Conservation (phyloP, 2,113 vertebrate species). For the Gorsachius goisagi region DNA sequence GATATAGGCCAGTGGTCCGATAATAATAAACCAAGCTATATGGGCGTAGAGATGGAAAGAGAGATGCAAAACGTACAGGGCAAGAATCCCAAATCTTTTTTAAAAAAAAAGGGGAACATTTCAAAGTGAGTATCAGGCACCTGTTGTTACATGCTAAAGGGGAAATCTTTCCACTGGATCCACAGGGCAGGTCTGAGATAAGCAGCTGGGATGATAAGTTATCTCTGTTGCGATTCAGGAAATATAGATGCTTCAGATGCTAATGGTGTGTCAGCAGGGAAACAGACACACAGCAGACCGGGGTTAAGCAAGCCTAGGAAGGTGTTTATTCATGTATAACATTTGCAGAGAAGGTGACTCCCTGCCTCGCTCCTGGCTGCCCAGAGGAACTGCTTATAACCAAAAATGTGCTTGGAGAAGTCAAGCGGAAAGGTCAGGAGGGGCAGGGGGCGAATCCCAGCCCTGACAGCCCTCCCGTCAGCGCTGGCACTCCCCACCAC, state of each 20-base stretch:
- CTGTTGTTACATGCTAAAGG: slow-evolving; percentile 31
- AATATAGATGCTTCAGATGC: slow-evolving; percentile 62
- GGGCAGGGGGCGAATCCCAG: background rate
- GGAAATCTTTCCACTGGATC: slow-evolving; percentile 20
- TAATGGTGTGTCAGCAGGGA: slow-evolving; percentile 61
- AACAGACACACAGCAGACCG: background rate
- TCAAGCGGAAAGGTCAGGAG: background rate
- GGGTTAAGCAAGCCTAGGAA: slow-evolving; percentile 24
- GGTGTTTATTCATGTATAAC: slow-evolving; percentile 56
- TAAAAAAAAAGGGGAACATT: background rate
- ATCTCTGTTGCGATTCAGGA: slow-evolving; percentile 34
- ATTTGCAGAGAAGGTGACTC: slow-evolving; percentile 55
- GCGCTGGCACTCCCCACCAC: fast-evolving
- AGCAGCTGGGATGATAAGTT: slow-evolving; percentile 60
- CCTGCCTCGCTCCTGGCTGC: background rate
- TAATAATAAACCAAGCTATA: background rate
- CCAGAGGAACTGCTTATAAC: slow-evolving; percentile 14
- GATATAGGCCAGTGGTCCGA: fast-evolving
- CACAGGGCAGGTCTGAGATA: slow-evolving; percentile 53
- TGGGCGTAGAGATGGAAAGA: background rate
- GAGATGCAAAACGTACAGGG: background rate
- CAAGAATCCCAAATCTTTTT: background rate
- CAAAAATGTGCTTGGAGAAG: background rate
- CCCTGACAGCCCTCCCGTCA: background rate
- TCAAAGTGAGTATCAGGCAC: slow-evolving; percentile 7